phyloP scores from a whole-genome alignment of 2,113 vertebrate species.

The Deroptyus accipitrinus region DNA sequence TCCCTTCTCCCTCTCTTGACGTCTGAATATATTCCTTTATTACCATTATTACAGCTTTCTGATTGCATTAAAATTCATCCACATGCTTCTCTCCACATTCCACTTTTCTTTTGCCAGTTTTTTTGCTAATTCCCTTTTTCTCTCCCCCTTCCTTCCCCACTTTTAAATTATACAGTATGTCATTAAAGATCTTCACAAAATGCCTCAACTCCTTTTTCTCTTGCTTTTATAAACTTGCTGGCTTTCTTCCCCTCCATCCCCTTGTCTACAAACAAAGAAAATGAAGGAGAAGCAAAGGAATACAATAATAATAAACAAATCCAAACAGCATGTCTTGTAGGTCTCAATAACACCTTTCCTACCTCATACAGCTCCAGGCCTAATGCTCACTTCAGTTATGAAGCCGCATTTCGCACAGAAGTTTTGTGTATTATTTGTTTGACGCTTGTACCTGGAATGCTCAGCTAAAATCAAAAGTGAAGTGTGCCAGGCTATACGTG shows the following conservation, averaged over 20 bases:
- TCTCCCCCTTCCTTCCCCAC: constrained; percentile 37
- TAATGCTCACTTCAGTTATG: constrained; percentile 27
- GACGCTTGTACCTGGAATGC: background rate
- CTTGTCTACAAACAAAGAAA: constrained; percentile 55
- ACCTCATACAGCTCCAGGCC: background rate
- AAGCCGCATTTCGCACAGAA: constrained; percentile 6
- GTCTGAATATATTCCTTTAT: constrained; percentile 80
- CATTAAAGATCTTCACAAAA: constrained; percentile 63
- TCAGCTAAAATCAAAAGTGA: background rate
- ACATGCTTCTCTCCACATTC: constrained; percentile 66
- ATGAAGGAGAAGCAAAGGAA: constrained; percentile 39
- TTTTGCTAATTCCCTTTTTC: constrained; percentile 68
- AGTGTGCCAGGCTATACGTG: background rate
- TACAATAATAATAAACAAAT: constrained; percentile 47
- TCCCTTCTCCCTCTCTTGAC: constrained; percentile 74
- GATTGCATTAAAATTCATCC: constrained; percentile 85
- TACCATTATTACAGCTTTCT: constrained; percentile 79
- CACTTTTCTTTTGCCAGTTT: constrained; percentile 66
- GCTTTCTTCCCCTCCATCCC: constrained; percentile 8
- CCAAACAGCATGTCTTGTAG: background rate
- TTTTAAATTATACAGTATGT: constrained; percentile 65
- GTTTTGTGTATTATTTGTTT: constrained; percentile 39
- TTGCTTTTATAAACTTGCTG: constrained; percentile 50
- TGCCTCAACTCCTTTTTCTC: constrained; percentile 8
- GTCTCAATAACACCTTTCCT: constrained; percentile 47